Conservation (phyloP, 2,113 vertebrate genomes). For the Eupsittula cactorum region DNA sequence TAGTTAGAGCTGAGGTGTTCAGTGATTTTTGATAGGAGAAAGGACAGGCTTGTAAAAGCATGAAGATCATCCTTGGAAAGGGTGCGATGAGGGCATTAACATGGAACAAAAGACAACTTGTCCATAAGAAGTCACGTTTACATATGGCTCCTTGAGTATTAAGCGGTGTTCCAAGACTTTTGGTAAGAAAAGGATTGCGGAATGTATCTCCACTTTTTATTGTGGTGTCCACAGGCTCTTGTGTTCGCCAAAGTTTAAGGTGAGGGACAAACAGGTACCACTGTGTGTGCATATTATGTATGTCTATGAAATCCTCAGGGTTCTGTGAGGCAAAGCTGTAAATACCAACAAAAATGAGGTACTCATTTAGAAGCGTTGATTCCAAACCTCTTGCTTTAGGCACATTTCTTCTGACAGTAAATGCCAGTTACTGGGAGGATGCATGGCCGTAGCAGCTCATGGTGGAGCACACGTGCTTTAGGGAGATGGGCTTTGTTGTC, state of each 20-base stretch:
- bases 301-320: not conserved
- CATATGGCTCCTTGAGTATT: too few relatives aligned
- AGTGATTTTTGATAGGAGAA: not conserved
- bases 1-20: not conserved
- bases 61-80: not conserved
- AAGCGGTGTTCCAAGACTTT: not conserved
- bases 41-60: not conserved
- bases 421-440: not conserved
- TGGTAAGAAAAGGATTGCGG: not conserved
- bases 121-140: not conserved
- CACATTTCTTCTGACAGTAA: not conserved
- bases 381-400: not conserved
- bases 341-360: not conserved
- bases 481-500: not conserved
- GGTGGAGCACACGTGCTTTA: not conserved
- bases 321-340: not conserved
- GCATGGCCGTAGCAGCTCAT: not conserved
- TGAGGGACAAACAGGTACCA: not conserved
- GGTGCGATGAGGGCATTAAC: not conserved
- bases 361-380: not conserved
- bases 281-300: rapidly evolving
- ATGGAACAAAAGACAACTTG: not conserved
- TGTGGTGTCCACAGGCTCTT: rapidly evolving
- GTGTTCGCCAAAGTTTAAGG: not conserved
- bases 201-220: not conserved